A percentile compares a stretch with the other conserved stretches of the same genome.
phyloP scores from a whole-genome alignment of 2,888 invertebrate genomes.

The Oxytorus armatus region DNA sequence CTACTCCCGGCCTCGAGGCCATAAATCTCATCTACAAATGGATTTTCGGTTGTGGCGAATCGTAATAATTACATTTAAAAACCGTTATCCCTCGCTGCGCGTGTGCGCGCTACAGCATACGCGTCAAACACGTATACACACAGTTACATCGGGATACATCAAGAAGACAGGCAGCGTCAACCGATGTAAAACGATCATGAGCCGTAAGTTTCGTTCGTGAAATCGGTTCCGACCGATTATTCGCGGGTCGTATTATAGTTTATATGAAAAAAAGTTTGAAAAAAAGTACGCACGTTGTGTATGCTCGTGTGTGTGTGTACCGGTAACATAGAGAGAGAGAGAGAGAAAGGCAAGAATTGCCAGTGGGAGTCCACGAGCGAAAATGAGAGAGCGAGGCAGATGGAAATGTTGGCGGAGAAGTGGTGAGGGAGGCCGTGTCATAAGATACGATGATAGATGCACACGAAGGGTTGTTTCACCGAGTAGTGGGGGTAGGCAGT shows the following conservation, averaged over 20 bases:
- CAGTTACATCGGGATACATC: constrained; percentile 4
- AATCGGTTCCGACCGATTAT: constrained; percentile 79
- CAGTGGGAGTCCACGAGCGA: constrained; percentile 16
- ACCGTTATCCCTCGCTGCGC: constrained; percentile 73
- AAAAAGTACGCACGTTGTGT: constrained; percentile 25
- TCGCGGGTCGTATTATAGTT: constrained; percentile 64
- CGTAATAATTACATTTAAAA: constrained; percentile 78
- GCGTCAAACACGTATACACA: constrained; percentile 15
- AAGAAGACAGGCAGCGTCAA: constrained; percentile 28
- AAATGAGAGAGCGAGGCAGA: constrained; percentile 59
- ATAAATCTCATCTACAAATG: constrained; percentile 59
- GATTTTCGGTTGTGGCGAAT: constrained; percentile 70
- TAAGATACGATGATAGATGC: constrained; percentile 82
- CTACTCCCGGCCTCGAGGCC: constrained; percentile 12
- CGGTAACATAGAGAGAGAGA: too few species aligned
- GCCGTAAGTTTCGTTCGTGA: constrained; percentile 73
- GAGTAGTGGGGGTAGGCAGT: constrained; percentile 52
- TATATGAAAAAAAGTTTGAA: constrained; percentile 38
- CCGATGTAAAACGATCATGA: constrained; percentile 46
- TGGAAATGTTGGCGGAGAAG: constrained; percentile 73
- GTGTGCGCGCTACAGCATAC: not conserved
- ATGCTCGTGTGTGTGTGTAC: too few species aligned
- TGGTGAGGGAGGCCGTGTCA: constrained; percentile 79
- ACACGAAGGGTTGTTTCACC: constrained; percentile 80
- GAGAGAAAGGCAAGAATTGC: constrained; percentile 33